phyloP scores from a whole-genome alignment of 2,888 invertebrate species.

The Argyresthia goedartella region DNA sequence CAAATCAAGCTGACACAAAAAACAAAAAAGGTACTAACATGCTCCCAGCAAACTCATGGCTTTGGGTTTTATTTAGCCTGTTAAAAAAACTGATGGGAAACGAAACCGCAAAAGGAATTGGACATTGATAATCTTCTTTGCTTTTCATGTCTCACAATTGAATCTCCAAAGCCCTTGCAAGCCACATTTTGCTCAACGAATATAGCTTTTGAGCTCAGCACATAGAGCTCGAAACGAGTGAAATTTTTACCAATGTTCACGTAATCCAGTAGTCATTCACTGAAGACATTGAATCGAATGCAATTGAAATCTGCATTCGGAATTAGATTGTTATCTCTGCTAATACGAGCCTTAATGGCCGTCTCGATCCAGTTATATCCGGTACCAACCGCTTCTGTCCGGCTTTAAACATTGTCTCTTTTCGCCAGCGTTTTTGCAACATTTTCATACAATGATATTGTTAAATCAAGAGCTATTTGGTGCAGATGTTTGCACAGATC shows the following conservation, averaged over 20 bases:
- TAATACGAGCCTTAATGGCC: conserved; percentile 39
- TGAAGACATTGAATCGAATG: conserved; percentile 18
- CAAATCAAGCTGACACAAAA: too few relatives aligned
- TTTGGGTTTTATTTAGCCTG: too few relatives aligned
- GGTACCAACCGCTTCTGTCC: conserved; percentile 17
- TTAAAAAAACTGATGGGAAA: conserved; percentile 26
- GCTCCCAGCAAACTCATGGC: too few relatives aligned
- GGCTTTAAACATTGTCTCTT: neutral
- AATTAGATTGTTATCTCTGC: conserved; percentile 55
- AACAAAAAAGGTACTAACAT: too few relatives aligned
- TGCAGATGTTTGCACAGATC: conserved; percentile 11
- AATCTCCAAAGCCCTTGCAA: neutral
- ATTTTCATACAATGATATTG: conserved; percentile 29
- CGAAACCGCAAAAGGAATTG: conserved; percentile 21
- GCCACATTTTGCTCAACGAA: neutral
- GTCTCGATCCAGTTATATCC: conserved; percentile 32
- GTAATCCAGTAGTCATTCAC: conserved; percentile 2
- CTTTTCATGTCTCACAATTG: conserved; percentile 9
- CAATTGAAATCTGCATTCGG: conserved; percentile 47
- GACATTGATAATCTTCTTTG: conserved; percentile 37
- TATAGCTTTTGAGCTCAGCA: neutral
- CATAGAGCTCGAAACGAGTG: neutral
- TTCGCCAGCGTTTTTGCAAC: conserved; percentile 16
- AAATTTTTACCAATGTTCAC: neutral
- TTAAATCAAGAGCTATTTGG: conserved; percentile 30